Conservation (phyloP, 2,797 vertebrate species). For the Ficedula albicollis region DNA sequence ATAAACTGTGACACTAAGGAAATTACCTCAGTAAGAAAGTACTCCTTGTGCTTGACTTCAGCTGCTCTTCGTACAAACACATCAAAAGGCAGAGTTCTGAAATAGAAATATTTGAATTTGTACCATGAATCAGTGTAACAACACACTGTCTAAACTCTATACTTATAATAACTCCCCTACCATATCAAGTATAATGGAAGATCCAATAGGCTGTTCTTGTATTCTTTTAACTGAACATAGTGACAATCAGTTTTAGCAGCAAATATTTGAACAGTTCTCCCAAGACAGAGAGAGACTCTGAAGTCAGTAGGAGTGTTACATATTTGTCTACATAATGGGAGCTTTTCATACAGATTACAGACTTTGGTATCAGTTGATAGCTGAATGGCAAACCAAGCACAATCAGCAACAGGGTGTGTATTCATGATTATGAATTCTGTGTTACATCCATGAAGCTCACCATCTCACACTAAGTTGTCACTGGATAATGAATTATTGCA, state of each 20-base stretch:
- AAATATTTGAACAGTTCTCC: not conserved
- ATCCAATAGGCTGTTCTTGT: not conserved
- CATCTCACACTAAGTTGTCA: not conserved
- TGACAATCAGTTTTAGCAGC: not conserved
- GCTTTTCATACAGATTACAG: not conserved
- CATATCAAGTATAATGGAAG: not conserved
- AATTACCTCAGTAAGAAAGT: conserved; percentile 90
- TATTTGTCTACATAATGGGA: not conserved
- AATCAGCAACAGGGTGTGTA: not conserved
- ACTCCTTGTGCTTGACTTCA: conserved; percentile 85
- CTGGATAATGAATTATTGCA: not conserved
- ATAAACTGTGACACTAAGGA: not conserved
- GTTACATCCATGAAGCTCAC: not conserved
- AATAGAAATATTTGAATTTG: conserved; percentile 49
- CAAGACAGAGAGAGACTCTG: not conserved
- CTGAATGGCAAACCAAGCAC: not conserved
- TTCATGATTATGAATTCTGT: not conserved
- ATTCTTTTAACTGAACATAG: not conserved
- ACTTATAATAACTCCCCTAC: not conserved
- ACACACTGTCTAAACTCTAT: not conserved
- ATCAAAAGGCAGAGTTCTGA: conserved; percentile 90
- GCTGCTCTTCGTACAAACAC: conserved; percentile 88
- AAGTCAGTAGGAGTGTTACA: not conserved
- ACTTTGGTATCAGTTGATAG: not conserved
- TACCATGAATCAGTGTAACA: not conserved